Evolutionary conservation across 2,888 invertebrate species (phyloP), one percentile per base, ranked within the genome.

Genomic region (Trichacis sp.): DNA sequence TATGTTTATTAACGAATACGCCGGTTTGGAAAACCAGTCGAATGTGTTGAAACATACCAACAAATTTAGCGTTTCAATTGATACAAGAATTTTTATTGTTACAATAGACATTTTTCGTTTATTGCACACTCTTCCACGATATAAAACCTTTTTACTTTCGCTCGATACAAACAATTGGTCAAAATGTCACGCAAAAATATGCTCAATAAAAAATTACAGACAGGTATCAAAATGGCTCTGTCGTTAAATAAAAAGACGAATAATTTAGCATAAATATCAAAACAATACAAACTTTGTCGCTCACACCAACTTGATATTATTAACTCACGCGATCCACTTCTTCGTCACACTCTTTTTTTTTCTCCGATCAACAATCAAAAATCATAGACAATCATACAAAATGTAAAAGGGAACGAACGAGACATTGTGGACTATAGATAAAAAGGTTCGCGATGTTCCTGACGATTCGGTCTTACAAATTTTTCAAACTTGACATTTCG

Each of bases 251-350:
- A 67, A 63, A 72, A 77, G 78, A 78, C 74, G 73, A 79, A 81
- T 82, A 80, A 80, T 79, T 80, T 80, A 81, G 78, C 77, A 81
- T 76, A 80, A 80, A 82, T 78, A 79, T 80, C 78, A 78, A 36
- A 73, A 70, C 72, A 79, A 77, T 73, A 74, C 73, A 73, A 57
- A 63, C 52, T 63, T 67, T 55, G 57, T 60, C 60, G 62, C 70
- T 70, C 60, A 17, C 67, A 58, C 65, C 67, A 71, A 66, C 70
- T 67, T 68, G 72, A 68, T 70, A 64, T 73, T 71, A 72, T 72
- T 8, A 8, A 24, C 68, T 69, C 69, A 63, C 50, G 45, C 29
- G 56, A 63, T 59, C 42, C 55, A 40, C 54, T 58, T 56, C 54
- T 56, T 52, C 49, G 50, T 48, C 51, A 61, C 58, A 58, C 24